Conservation (phyloP, 2,888 invertebrate genomes). For the Achlya flavicornis region DNA sequence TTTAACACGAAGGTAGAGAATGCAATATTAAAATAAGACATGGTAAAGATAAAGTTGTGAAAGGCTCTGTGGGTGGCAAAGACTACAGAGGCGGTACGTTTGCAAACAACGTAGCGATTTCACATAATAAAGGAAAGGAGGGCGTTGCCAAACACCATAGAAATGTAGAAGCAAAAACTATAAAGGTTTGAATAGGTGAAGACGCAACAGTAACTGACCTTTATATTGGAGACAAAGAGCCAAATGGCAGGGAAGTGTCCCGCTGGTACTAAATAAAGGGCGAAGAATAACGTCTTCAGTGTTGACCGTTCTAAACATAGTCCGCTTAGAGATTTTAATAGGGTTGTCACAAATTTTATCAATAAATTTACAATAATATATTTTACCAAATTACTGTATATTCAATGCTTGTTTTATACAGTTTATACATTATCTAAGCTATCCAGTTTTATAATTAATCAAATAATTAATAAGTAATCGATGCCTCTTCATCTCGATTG, state of each 20-base stretch:
- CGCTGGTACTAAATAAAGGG: constrained; percentile 61
- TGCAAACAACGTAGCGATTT: constrained; percentile 69
- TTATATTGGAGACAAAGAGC: constrained; percentile 59
- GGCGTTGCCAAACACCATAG: constrained; percentile 56
- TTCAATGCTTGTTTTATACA: too few species aligned
- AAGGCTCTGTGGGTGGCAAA: constrained; percentile 68
- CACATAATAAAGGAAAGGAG: constrained; percentile 58
- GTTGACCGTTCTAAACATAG: constrained; percentile 61
- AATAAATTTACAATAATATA: too few species aligned
- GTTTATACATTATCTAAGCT: too few species aligned
- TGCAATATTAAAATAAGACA: constrained; percentile 4
- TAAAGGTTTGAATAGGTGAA: constrained; percentile 54
- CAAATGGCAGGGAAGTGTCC: constrained; percentile 67
- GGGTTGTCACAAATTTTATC: constrained; percentile 45
- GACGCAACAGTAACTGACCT: constrained; percentile 68
- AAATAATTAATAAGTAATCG: too few species aligned
- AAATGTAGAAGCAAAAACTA: constrained; percentile 61
- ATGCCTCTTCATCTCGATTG: too few species aligned
- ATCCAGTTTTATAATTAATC: too few species aligned
- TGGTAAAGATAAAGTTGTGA: constrained; percentile 32
- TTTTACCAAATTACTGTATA: too few species aligned
- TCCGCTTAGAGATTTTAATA: constrained; percentile 44
- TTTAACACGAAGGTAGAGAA: background rate
- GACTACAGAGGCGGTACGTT: constrained; percentile 69
- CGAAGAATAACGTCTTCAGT: constrained; percentile 64